Conservation (phyloP, 1,140 invertebrate species). For the Trialeurodes vaporariorum region DNA sequence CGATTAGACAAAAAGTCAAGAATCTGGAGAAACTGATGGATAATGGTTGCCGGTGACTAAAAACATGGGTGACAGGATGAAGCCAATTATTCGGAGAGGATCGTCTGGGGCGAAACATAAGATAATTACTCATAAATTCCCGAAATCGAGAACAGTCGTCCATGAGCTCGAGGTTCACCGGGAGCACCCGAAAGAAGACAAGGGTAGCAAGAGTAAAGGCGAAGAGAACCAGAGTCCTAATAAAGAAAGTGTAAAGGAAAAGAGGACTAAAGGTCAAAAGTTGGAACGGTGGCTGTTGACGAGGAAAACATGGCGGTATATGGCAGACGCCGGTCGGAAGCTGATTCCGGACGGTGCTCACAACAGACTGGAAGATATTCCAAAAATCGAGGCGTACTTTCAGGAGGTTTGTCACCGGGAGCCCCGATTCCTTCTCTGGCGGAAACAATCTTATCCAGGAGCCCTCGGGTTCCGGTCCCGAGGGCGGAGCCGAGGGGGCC, state of each 20-base stretch:
- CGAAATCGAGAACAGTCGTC: background rate
- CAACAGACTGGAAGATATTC: constrained; percentile 57
- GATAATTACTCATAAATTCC: background rate
- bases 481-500: constrained; percentile 39
- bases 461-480: constrained; percentile 44
- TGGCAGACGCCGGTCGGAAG: constrained; percentile 75
- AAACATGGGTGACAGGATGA: background rate
- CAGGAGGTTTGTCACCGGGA: constrained; percentile 66
- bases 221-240: constrained; percentile 12
- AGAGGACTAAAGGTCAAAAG: constrained; percentile 9
- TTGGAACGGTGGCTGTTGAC: constrained; percentile 67
- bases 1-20: no score
- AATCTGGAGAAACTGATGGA: no score
- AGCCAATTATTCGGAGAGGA: background rate
- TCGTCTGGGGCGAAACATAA: background rate
- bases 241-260: constrained; percentile 18
- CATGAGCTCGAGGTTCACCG: background rate
- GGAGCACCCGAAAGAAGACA: background rate
- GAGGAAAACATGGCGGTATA: constrained; percentile 78
- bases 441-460: constrained; percentile 64
- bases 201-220: background rate
- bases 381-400: constrained; percentile 68
- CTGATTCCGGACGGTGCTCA: constrained; percentile 63
- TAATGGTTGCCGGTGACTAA: no score
- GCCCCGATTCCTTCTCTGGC: constrained; percentile 64